A percentile compares a stretch with the other conserved stretches of the same genome.
These are phyloP conservation scores for Papilio gigon DNA, from an alignment of 2,888 invertebrate species.

Conservation along the genomic window DNA sequence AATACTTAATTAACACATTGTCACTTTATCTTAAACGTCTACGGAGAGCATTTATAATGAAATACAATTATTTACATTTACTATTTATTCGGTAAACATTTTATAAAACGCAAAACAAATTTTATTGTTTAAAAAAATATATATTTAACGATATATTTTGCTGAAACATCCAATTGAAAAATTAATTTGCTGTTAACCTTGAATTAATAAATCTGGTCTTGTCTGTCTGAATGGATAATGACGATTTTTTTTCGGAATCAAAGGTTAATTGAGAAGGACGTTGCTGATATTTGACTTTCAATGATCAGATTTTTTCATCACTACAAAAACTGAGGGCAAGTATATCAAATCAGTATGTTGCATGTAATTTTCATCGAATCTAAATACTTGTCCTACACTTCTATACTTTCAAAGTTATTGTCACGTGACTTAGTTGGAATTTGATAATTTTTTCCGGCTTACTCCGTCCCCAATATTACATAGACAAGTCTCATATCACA, in stretches of 20 bases:
- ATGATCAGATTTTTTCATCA: slow-evolving; percentile 16
- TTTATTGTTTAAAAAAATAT: no score
- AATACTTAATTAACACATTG: slow-evolving; percentile 41
- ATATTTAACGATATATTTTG: no score
- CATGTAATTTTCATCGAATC: no score
- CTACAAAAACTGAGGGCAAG: background rate
- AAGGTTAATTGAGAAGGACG: slow-evolving; percentile 37
- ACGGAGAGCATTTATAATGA: background rate
- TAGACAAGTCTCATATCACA: no score
- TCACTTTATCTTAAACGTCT: slow-evolving; percentile 15
- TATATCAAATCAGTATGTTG: no score
- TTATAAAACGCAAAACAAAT: background rate
- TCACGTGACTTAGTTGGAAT: no score
- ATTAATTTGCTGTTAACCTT: slow-evolving; percentile 10
- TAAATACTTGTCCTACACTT: no score
- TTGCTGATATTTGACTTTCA: slow-evolving; percentile 11
- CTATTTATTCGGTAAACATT: background rate
- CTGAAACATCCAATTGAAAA: background rate
- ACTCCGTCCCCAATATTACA: no score
- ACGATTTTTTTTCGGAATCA: slow-evolving; percentile 40
- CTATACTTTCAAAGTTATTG: no score
- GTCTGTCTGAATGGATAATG: slow-evolving; percentile 26
- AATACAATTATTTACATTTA: background rate
- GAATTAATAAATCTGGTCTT: slow-evolving; percentile 23
- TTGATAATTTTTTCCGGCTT: no score